Evolutionary conservation across 2,797 vertebrate species (phyloP).

Genomic region (Hypotaenidia okinawae): DNA sequence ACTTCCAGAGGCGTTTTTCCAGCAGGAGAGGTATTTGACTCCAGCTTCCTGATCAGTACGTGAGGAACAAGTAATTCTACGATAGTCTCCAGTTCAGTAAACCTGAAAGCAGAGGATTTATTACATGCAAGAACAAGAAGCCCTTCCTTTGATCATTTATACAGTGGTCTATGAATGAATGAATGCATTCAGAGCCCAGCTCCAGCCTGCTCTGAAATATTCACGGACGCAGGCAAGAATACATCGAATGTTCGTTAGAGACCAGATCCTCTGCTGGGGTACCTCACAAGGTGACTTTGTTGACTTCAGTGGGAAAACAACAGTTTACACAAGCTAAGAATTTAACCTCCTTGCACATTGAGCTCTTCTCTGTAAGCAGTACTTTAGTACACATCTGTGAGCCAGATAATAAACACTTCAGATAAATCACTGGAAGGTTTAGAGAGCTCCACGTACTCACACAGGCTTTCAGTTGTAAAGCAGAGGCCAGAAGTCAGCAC

Average conservation of each 20-base stretch:
- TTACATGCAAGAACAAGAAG: conserved; percentile 39
- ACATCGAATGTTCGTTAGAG: not conserved
- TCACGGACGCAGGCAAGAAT: conserved; percentile 27
- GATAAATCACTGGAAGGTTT: not conserved
- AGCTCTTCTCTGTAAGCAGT: not conserved
- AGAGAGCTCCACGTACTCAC: not conserved
- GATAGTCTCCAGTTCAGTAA: conserved; percentile 78
- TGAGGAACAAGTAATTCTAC: conserved; percentile 75
- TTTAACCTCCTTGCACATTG: not conserved
- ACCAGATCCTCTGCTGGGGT: not conserved
- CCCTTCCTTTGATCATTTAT: conserved; percentile 48
- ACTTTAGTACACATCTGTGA: not conserved
- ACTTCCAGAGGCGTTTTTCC: conserved; percentile 77
- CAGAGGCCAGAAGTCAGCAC: not conserved
- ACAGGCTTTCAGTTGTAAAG: not conserved
- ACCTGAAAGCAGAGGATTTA: conserved; percentile 75
- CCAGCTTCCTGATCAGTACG: conserved; percentile 69
- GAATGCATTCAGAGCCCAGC: conserved; percentile 43
- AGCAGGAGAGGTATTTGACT: conserved; percentile 59
- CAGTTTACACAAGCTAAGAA: conserved; percentile 28
- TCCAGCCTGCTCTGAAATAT: conserved; percentile 24
- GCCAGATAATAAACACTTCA: conserved; percentile 23
- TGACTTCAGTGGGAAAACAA: conserved; percentile 12
- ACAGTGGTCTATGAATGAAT: conserved; percentile 34
- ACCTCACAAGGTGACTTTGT: not conserved